phyloP scores from a whole-genome alignment of 2,888 invertebrate genomes.

The Phytoseiulus persimilis region DNA sequence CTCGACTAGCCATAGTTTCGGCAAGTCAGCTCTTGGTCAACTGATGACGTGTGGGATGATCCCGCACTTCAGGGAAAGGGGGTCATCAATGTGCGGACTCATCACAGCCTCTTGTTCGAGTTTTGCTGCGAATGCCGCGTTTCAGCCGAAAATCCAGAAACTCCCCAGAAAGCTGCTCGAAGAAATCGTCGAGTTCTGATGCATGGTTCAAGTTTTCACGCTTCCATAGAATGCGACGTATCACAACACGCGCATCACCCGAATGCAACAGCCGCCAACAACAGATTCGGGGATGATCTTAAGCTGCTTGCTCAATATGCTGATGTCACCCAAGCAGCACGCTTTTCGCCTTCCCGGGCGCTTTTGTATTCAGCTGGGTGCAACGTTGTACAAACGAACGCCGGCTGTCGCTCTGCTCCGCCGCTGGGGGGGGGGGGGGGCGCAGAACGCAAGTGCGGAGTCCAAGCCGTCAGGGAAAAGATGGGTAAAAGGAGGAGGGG shows the following conservation, averaged over 20 bases:
- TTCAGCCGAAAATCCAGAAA: no score
- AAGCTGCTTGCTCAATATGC: no score
- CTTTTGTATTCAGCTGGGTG: not conserved
- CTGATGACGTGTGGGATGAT: no score
- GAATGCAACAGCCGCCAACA: not conserved
- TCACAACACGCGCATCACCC: not conserved
- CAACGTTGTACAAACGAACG: not conserved
- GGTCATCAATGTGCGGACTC: no score
- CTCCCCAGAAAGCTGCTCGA: no score
- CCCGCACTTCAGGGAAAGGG: no score
- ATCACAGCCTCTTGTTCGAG: no score
- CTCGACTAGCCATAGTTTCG: not conserved
- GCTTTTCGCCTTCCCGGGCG: not conserved
- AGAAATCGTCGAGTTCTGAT: no score
- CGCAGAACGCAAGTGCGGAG: not conserved
- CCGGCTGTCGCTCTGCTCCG: not conserved
- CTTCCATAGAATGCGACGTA: not conserved
- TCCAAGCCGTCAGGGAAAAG: no score
- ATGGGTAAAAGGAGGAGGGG: not conserved
- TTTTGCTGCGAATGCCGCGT: no score
- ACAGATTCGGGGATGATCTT: not conserved
- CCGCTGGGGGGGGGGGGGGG: not conserved
- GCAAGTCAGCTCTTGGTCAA: not conserved
- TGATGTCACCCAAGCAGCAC: no score
- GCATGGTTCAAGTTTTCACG: no score